These are phyloP conservation scores for Dinocampus coccinellae DNA, from an alignment of 2,888 invertebrate genomes.

Conservation along the genomic window DNA sequence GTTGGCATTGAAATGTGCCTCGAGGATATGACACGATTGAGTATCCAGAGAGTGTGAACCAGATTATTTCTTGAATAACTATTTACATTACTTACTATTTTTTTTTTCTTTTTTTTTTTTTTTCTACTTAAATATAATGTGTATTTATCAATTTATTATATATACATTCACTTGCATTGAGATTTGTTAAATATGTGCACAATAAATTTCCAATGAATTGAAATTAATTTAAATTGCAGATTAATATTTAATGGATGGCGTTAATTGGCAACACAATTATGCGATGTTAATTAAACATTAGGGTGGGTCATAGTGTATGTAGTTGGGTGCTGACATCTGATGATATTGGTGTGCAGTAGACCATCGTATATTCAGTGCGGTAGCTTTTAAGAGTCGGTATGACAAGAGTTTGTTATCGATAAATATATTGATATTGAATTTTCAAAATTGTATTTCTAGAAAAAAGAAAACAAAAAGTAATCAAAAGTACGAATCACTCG, in stretches of 20 bases:
- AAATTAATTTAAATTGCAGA: constrained; percentile 68
- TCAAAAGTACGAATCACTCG: no score
- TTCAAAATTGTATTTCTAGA: no score
- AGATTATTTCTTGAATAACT: not conserved
- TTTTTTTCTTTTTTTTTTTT: not conserved
- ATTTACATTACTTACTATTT: not conserved
- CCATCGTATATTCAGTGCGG: not conserved
- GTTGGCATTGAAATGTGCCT: constrained; percentile 17
- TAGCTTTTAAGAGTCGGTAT: not conserved
- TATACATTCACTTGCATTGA: constrained; percentile 54
- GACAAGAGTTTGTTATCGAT: no score
- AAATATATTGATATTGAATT: no score
- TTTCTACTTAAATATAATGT: not conserved
- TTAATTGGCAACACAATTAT: constrained; percentile 66
- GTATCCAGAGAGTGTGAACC: not conserved
- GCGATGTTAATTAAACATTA: constrained; percentile 66
- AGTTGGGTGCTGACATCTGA: constrained; percentile 18
- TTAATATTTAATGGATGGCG: constrained; percentile 65
- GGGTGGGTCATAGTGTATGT: constrained; percentile 34
- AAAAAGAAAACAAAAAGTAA: no score
- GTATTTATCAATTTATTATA: constrained; percentile 11
- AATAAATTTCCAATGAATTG: constrained; percentile 67
- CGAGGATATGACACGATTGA: not conserved
- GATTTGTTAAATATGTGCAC: constrained; percentile 63
- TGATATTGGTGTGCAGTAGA: not conserved